Percentiles rank a stretch among this genome's conserved stretches.
Conservation (phyloP, 1,140 invertebrate species). For the Temnothorax curvispinosus region DNA sequence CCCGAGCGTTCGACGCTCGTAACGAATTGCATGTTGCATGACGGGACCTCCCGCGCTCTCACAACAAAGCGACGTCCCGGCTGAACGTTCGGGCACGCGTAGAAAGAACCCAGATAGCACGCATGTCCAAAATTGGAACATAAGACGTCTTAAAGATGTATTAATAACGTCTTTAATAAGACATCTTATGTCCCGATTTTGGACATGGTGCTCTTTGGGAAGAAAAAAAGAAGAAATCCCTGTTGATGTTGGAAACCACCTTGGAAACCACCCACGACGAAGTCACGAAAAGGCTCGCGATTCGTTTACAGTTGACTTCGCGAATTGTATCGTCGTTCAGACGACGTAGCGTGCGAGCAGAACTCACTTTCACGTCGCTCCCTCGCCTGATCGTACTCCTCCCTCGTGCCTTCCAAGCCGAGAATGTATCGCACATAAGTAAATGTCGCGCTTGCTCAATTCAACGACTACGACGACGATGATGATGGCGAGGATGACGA, state of each 20-base stretch:
- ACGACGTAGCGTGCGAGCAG: constrained; percentile 13
- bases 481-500: neutral
- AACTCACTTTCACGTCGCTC: constrained; percentile 45
- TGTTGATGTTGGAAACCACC: too few relatives aligned
- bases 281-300: neutral
- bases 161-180: too few relatives aligned
- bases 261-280: too few relatives aligned
- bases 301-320: constrained; percentile 2
- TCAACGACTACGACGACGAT: neutral
- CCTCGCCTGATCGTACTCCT: constrained; percentile 40
- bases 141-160: too few relatives aligned
- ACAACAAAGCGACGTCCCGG: neutral
- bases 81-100: neutral
- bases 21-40: neutral
- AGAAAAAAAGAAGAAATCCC: too few relatives aligned
- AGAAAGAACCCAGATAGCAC: too few relatives aligned
- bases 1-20: neutral
- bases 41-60: neutral
- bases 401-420: constrained; percentile 40
- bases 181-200: too few relatives aligned
- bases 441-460: constrained; percentile 47
- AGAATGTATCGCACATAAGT: constrained; percentile 52
- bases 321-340: constrained; percentile 30
- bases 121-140: too few relatives aligned
- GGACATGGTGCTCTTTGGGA: too few relatives aligned